Base-by-base conservation (phyloP, 2,113 vertebrate genomes). In the Falcunculus frontatus region DNA sequence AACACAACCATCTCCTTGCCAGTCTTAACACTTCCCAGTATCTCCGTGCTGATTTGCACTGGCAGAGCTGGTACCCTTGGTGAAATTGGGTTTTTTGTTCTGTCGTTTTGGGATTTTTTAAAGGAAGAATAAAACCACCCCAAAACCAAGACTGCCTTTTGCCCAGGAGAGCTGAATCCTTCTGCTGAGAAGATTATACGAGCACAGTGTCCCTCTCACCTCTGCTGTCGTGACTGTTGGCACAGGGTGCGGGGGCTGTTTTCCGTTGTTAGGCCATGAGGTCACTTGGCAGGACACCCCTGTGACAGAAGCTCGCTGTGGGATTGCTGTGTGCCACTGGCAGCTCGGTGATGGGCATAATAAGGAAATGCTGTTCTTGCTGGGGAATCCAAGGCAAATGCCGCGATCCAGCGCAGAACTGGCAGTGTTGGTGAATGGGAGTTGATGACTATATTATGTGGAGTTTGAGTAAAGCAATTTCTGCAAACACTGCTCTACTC, bases 401-500 rank as follows among this genome's bases (percentile, higher is more conserved):
- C 82, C 32, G n/a, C 41, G 56, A 73, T 50, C n/a, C 67, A 50
- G 67, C 0, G 6, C 84, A 50, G 42, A 91, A 27, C 37, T 91
- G 90, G 52, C 94, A 21, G 9, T 15, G 52, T 22, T 89, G 60
- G 16, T 90, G 91, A 95, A 88, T 95, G 95, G 82, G 81, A 77
- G 44, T 67, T 77, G 90, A 88, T 90, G 93, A 85, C 88, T 95
- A 57, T 84, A 95, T 96, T 92, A 93, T 89, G 79, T 91, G 73
- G 59, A 83, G 84, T 73, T 95, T 59, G 90, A 95, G 93, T 87
- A 92, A 96, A 92, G 89, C 95, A 32, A 32, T 93, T 89, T 93
- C 78, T 93, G 77, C 78, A 92, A 97, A 97, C 94, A 95, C 86
- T 96, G 88, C 91, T 75, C 72, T 70, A 88, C 93, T 95, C 84